A percentile compares a stretch with the other conserved stretches of the same genome.
Conservation (phyloP, 2,113 vertebrate species). For the Plotosus lineatus region DNA sequence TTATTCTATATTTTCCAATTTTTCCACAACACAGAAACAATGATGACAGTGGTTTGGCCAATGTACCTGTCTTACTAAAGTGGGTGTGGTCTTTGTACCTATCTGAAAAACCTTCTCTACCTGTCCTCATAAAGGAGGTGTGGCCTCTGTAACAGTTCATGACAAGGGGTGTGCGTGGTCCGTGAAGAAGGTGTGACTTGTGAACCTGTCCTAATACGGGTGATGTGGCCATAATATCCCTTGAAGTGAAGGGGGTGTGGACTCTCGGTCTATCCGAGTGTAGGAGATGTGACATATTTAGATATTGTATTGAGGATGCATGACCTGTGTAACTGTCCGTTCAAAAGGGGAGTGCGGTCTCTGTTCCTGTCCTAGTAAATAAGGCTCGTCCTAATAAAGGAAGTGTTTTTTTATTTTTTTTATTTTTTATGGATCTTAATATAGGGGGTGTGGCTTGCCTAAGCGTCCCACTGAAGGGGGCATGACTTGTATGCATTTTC, state of each 20-base stretch:
- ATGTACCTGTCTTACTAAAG: too few relatives aligned
- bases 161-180: too few relatives aligned
- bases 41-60: too few relatives aligned
- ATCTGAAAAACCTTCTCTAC: background rate
- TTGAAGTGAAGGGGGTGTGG: background rate
- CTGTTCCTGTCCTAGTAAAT: background rate
- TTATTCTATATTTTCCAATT: too few relatives aligned
- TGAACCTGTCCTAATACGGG: background rate
- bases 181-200: background rate
- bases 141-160: background rate
- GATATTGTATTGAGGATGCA: too few relatives aligned
- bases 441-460: background rate
- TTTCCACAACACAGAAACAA: too few relatives aligned
- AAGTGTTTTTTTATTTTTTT: background rate
- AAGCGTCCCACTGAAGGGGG: background rate
- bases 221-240: background rate
- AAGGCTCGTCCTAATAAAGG: background rate
- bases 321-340: background rate
- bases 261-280: background rate
- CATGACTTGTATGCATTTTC: background rate
- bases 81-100: background rate
- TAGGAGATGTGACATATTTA: background rate
- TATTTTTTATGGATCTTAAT: too few relatives aligned
- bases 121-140: background rate
- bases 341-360: too few relatives aligned